Evolutionary conservation across 2,797 vertebrate species (phyloP).

Genomic region (Falco concolor): DNA sequence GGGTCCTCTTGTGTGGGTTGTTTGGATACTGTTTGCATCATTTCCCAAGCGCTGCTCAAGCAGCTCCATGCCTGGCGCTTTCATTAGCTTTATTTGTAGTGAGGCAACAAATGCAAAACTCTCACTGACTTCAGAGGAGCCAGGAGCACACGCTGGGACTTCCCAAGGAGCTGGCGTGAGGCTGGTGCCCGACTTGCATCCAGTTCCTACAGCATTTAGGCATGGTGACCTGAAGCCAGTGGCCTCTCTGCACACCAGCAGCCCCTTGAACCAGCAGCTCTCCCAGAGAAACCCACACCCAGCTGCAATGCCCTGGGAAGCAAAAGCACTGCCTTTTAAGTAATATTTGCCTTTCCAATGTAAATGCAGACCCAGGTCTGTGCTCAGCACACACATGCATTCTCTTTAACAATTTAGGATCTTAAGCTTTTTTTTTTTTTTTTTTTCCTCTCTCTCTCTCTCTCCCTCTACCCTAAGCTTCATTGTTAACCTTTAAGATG

Average conservation of each 20-base stretch:
- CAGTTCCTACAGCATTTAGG: background rate
- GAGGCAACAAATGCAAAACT: background rate
- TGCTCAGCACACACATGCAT: background rate
- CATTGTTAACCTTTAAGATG: conserved; percentile 58
- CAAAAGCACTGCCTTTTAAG: background rate
- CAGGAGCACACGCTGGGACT: background rate
- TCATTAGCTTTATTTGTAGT: background rate
- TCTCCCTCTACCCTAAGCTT: background rate
- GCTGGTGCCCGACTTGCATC: background rate
- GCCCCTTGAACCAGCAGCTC: background rate
- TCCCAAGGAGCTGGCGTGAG: rapidly evolving
- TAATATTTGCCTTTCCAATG: conserved; percentile 32
- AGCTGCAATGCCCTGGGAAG: background rate
- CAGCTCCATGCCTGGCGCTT: background rate
- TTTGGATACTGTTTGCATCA: background rate
- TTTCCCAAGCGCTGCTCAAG: background rate
- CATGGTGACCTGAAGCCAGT: rapidly evolving
- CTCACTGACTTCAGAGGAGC: background rate
- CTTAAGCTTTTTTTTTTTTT: background rate
- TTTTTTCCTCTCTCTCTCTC: background rate
- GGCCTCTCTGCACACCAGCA: background rate
- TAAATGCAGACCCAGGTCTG: background rate
- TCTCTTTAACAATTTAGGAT: conserved; percentile 10
- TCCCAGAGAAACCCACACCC: background rate
- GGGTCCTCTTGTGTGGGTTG: rapidly evolving